Percentiles rank a stretch among this genome's conserved stretches.
phyloP scores from a whole-genome alignment of 2,113 vertebrate genomes.

The Ptychochromis oligacanthus region DNA sequence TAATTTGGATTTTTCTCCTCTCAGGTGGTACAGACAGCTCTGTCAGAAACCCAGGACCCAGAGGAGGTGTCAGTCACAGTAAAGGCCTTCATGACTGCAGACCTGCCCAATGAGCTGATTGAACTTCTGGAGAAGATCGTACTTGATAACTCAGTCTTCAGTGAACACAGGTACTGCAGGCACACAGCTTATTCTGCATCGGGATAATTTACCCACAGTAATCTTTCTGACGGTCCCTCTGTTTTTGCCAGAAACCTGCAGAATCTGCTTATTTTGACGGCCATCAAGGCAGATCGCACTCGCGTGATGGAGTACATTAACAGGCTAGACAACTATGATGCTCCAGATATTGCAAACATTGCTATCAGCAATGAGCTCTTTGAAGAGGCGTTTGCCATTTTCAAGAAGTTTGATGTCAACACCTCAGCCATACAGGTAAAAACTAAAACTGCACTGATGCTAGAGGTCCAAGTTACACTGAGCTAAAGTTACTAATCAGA shows the following conservation, averaged over 20 bases:
- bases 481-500: neutral
- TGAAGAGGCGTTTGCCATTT: conserved; percentile 94
- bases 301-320: conserved; percentile 95
- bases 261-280: conserved; percentile 92
- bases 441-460: neutral
- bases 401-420: conserved; percentile 93
- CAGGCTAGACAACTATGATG: conserved; percentile 91
- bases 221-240: neutral
- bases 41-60: conserved; percentile 92
- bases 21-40: conserved; percentile 93
- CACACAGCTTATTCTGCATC: neutral
- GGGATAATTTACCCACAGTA: neutral
- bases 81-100: conserved; percentile 94
- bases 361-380: conserved; percentile 90
- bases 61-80: conserved; percentile 93
- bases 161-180: conserved; percentile 86
- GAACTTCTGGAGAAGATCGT: conserved; percentile 94
- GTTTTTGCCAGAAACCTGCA: conserved; percentile 86
- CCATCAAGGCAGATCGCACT: conserved; percentile 91
- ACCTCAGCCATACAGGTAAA: conserved; percentile 90
- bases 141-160: conserved; percentile 92
- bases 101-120: conserved; percentile 91
- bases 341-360: conserved; percentile 91
- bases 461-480: neutral
- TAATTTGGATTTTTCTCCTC: neutral